These are phyloP conservation scores for Acronicta aceris DNA, from an alignment of 2,888 invertebrate species.

Conservation along the genomic window DNA sequence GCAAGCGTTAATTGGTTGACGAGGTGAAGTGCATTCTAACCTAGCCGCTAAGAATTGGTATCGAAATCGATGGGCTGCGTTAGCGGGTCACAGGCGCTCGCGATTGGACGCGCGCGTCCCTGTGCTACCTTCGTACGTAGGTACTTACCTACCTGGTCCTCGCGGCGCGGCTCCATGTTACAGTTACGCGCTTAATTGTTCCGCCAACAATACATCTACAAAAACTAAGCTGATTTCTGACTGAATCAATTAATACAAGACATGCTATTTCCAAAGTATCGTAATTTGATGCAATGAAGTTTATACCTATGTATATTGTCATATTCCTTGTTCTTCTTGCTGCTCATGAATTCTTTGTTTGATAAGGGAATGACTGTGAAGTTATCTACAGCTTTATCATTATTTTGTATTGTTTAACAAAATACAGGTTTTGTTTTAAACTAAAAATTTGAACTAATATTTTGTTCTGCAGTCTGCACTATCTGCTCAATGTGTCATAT, in stretches of 20 bases:
- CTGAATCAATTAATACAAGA: slow-evolving; percentile 4
- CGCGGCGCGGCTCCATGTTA: slow-evolving; percentile 21
- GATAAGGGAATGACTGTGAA: slow-evolving; percentile 7
- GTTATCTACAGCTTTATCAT: slow-evolving; percentile 4
- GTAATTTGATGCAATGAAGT: slow-evolving; percentile 2
- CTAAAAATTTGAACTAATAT: no score
- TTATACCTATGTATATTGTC: background rate
- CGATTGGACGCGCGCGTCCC: slow-evolving; percentile 49
- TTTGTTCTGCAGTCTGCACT: no score
- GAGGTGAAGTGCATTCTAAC: slow-evolving; percentile 72
- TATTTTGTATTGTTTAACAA: background rate
- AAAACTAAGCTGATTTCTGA: background rate
- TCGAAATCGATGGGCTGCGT: slow-evolving; percentile 53
- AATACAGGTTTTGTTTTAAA: background rate
- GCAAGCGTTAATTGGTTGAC: slow-evolving; percentile 30
- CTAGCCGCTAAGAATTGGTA: slow-evolving; percentile 60
- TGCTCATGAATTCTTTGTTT: slow-evolving; percentile 32
- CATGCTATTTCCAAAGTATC: slow-evolving; percentile 13
- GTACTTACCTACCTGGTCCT: slow-evolving; percentile 14
- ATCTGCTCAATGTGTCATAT: no score
- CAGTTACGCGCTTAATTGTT: slow-evolving; percentile 3
- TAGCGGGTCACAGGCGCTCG: slow-evolving; percentile 58
- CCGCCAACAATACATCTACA: slow-evolving; percentile 3
- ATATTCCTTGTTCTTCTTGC: slow-evolving; percentile 4
- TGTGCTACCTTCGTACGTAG: slow-evolving; percentile 46